Evolutionary conservation across 2,113 vertebrate genomes (phyloP).

Genomic region (Indicator indicator): DNA sequence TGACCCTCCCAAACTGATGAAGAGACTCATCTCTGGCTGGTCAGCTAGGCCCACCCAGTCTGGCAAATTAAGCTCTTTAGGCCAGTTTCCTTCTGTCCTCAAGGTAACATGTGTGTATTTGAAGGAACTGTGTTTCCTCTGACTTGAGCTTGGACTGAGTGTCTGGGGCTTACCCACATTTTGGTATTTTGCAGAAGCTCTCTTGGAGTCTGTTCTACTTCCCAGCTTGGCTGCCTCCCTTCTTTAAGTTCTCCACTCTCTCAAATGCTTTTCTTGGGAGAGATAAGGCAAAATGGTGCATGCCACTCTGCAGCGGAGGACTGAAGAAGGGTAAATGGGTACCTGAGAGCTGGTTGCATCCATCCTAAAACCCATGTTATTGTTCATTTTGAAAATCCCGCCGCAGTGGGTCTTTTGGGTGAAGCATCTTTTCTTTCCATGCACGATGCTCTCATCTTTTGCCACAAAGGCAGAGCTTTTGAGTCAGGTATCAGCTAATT

Average conservation of each 20-base stretch:
- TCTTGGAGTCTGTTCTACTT: neutral
- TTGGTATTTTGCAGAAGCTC: neutral
- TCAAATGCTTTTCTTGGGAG: neutral
- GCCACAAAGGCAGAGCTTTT: neutral
- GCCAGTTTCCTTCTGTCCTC: neutral
- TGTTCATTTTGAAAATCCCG: neutral
- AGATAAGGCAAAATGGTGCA: neutral
- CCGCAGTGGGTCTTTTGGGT: neutral
- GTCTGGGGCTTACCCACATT: neutral
- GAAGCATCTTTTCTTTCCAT: neutral
- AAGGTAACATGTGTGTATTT: neutral
- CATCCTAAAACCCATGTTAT: rapidly evolving
- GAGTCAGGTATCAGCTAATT: neutral
- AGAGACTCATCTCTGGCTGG: neutral
- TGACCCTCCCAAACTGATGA: neutral
- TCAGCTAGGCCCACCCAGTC: neutral
- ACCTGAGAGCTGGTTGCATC: neutral
- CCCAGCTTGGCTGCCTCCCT: rapidly evolving
- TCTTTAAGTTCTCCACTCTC: neutral
- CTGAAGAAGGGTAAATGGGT: neutral
- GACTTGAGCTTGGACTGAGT: neutral
- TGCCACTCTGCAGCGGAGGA: neutral
- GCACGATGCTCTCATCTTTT: neutral
- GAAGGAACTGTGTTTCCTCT: neutral
- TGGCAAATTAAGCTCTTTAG: neutral